Conservation (phyloP, 2,888 invertebrate species). For the Leptinotarsa haldemani region DNA sequence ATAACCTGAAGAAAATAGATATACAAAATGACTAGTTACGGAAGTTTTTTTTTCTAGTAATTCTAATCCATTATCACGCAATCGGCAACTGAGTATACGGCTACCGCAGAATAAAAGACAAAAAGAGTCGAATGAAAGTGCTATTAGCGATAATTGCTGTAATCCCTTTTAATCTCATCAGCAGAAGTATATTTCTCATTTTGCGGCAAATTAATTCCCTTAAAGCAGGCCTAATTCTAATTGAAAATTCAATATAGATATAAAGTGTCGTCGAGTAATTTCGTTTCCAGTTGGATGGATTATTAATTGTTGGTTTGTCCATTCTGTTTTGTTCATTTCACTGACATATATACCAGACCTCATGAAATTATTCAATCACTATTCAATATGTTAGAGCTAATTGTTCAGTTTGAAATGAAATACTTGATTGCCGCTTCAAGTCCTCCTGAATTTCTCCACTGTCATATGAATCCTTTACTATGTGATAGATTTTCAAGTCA, state of each 20-base stretch:
- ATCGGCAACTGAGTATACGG: neutral
- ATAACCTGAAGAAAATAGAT: too few species aligned
- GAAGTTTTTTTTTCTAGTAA: neutral
- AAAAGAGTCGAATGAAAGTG: neutral
- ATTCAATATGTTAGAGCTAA: too few species aligned
- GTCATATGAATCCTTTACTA: too few species aligned
- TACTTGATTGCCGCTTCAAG: too few species aligned
- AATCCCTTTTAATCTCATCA: slow-evolving; percentile 1
- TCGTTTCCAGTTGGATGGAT: neutral
- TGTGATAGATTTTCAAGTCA: too few species aligned
- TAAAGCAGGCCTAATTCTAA: neutral
- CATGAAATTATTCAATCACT: too few species aligned
- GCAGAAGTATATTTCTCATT: slow-evolving; percentile 8
- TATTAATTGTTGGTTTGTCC: neutral
- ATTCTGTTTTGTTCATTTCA: too few species aligned
- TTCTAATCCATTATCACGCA: neutral
- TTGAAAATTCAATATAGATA: neutral
- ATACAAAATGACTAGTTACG: neutral
- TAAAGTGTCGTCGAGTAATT: neutral
- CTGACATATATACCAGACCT: too few species aligned
- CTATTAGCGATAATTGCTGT: slow-evolving; percentile 1
- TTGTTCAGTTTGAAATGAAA: too few species aligned
- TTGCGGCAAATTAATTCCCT: neutral
- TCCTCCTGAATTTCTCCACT: too few species aligned
- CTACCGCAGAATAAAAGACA: neutral